Percentiles rank a stretch among this genome's conserved stretches.
Conservation (phyloP, 92 coral and sea anemone genomes). For the Paramuricea clavata region DNA sequence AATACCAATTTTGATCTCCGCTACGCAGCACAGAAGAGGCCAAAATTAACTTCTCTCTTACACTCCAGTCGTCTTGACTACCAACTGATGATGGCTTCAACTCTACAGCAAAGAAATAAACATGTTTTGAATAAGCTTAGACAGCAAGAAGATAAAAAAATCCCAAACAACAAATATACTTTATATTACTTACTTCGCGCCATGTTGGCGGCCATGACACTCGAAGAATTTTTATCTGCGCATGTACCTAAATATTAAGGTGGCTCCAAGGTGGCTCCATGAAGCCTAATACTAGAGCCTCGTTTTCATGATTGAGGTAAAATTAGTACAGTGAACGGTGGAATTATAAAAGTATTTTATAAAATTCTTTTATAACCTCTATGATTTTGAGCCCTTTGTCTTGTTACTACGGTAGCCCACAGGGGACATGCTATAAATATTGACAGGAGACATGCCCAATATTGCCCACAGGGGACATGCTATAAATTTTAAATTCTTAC, state of each 20-base stretch:
- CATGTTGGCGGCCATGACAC: slow-evolving; percentile 54
- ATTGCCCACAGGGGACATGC: too few species aligned
- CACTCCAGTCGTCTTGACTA: slow-evolving; percentile 94
- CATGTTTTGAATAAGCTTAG: neutral
- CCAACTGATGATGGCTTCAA: slow-evolving; percentile 54
- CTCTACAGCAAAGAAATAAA: neutral
- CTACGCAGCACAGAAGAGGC: slow-evolving; percentile 96
- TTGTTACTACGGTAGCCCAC: too few species aligned
- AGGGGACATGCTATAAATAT: too few species aligned
- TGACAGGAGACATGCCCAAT: too few species aligned
- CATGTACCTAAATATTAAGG: neutral
- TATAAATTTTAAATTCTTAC: too few species aligned
- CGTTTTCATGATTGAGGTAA: neutral
- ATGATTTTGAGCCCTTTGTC: too few species aligned
- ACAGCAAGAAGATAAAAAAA: neutral
- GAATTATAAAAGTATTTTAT: neutral
- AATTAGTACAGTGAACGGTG: neutral
- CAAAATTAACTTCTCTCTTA: slow-evolving; percentile 83
- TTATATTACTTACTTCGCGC: slow-evolving; percentile 52
- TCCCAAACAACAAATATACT: neutral
- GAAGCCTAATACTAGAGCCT: too few species aligned
- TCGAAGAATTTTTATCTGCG: neutral
- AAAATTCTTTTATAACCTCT: too few species aligned
- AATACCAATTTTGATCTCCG: slow-evolving; percentile 99
- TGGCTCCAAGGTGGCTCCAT: too few species aligned